Conservation (phyloP, 2,797 vertebrate species). For the Melanotaenia parkinsoni region DNA sequence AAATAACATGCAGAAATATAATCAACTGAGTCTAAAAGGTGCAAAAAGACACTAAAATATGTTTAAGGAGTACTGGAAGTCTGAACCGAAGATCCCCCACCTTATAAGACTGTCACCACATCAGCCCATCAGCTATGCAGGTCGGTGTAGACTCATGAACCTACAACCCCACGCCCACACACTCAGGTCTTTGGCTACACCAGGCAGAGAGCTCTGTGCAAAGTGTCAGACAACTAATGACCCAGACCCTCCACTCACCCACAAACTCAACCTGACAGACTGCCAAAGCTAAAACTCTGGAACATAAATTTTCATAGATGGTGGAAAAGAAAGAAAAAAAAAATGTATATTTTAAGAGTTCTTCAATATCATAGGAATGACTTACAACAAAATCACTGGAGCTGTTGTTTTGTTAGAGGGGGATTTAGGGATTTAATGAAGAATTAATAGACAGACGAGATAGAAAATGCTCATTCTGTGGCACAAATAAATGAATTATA, state of each 20-base stretch:
- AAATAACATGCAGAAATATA: background rate
- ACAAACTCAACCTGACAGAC: slow-evolving; percentile 57
- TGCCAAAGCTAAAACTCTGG: slow-evolving; percentile 51
- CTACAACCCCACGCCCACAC: slow-evolving; percentile 54
- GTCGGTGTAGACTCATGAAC: slow-evolving; percentile 57
- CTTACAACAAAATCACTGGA: background rate
- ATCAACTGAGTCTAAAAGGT: background rate
- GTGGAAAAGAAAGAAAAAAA: slow-evolving; percentile 23
- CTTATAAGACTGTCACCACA: slow-evolving; percentile 51
- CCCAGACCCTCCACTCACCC: slow-evolving; percentile 61
- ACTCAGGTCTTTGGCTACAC: slow-evolving; percentile 30
- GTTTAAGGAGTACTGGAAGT: background rate
- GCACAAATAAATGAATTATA: background rate
- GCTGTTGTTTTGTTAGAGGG: background rate
- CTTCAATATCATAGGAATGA: background rate
- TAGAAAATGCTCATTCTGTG: slow-evolving; percentile 3
- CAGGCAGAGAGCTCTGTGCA: slow-evolving; percentile 41
- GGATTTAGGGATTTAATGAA: background rate
- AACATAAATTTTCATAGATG: slow-evolving; percentile 35
- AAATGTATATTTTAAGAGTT: slow-evolving; percentile 8
- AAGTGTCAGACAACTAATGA: slow-evolving; percentile 67
- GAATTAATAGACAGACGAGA: background rate
- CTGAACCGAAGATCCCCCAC: background rate
- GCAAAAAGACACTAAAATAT: background rate
- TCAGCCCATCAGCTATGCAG: slow-evolving; percentile 48